A percentile compares a stretch with the other conserved stretches of the same genome.
Evolutionary conservation across 2,888 invertebrate genomes (phyloP).

Genomic region (Molanna angustata): DNA sequence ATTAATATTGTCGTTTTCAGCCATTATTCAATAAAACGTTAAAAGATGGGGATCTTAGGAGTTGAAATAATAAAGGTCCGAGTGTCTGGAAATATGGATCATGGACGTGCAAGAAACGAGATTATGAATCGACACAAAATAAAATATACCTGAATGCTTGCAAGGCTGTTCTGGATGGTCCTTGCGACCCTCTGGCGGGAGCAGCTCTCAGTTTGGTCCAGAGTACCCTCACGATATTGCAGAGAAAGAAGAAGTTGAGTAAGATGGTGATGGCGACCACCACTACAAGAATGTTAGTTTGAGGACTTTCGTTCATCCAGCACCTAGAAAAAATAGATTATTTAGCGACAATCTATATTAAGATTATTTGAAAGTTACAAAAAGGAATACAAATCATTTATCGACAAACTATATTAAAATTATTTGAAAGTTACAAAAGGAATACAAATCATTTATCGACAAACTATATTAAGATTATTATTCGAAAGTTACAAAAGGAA

Average conservation of each 20-base stretch:
- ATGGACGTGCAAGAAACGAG: no score
- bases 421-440: neutral
- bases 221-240: constrained; percentile 87
- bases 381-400: neutral
- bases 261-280: constrained; percentile 78
- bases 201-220: constrained; percentile 77
- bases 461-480: neutral
- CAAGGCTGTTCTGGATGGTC: constrained; percentile 68
- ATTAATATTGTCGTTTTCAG: no score
- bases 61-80: no score
- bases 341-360: no score
- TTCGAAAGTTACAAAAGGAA: neutral
- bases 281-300: constrained; percentile 70
- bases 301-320: constrained; percentile 73
- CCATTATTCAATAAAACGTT: no score
- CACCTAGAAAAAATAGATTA: constrained; percentile 56
- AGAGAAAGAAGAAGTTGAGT: constrained; percentile 80
- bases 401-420: neutral
- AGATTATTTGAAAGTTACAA: neutral
- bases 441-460: neutral
- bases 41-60: no score
- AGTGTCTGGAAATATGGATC: no score
- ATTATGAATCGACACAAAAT: no score
- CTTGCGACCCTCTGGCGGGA: constrained; percentile 55
- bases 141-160: constrained; percentile 78